These are phyloP conservation scores for Hippotragus niger DNA, from an alignment of 2,113 vertebrate species.

Conservation along the genomic window DNA sequence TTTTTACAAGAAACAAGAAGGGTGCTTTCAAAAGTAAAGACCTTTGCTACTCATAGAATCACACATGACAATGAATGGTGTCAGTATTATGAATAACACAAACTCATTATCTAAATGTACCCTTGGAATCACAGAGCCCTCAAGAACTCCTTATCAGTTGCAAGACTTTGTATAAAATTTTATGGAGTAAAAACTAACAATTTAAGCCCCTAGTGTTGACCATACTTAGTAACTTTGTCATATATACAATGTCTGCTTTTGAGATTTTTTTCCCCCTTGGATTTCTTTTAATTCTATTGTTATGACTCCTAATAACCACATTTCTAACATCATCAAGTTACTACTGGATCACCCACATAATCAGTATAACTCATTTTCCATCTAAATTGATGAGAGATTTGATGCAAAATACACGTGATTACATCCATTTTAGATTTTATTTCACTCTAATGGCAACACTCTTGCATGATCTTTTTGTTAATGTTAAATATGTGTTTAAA, in stretches of 20 bases:
- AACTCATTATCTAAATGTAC: conserved; percentile 59
- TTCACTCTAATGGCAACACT: background rate
- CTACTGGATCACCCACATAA: background rate
- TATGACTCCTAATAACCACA: background rate
- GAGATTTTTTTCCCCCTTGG: background rate
- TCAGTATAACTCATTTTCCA: background rate
- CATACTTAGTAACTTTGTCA: background rate
- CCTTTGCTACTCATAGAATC: conserved; percentile 73
- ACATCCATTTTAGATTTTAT: background rate
- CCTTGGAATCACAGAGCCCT: conserved; percentile 64
- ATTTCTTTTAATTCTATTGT: background rate
- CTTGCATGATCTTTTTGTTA: conserved; percentile 3
- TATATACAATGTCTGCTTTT: background rate
- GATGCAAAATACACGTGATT: background rate
- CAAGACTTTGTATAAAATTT: background rate
- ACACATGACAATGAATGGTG: conserved; percentile 70
- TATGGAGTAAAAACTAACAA: background rate
- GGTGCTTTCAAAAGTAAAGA: conserved; percentile 71
- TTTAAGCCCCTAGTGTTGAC: background rate
- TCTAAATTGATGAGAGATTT: background rate
- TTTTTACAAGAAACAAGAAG: conserved; percentile 73
- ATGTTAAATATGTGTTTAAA: conserved; percentile 25
- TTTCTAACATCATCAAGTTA: background rate
- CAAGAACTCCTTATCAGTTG: background rate
- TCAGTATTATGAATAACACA: conserved; percentile 71